Base-by-base conservation (phyloP, 2,888 invertebrate species). In the Cacoxenus indagator region DNA sequence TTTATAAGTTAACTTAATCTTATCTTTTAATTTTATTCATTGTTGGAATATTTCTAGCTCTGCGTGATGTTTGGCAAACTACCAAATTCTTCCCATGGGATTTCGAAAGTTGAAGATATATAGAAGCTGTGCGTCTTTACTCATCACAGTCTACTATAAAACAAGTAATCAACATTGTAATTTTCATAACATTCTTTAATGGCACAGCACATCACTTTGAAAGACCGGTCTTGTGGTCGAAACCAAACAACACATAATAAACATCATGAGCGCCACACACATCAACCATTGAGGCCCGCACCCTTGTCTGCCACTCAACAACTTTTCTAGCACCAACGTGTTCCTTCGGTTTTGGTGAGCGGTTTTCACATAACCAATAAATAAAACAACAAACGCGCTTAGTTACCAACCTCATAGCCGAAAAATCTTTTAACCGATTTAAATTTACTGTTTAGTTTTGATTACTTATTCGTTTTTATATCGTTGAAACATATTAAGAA, bases 201-300 rank as follows among this genome's bases (percentile, higher is more conserved):
- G 27, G 55, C 26, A 55, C 24, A 55, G 9, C 29, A 62, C 24
- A 8, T 57, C 14, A 62, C 9, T 37, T 31, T 17, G 22, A 62
- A 62, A 62, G 24, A 62, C 61, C 61, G 61, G 61, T 62, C 61
- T 62, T 62, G 61, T 62, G 61, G 37, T 62, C 61, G 61, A 62
- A 62, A 62, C 61, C 61, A 62, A 62, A 62, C 61, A 62, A 62
- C 6, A 19, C 43, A 22, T 9, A 62, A 62, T 43, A 62, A 31
- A 31, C 61, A 43, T 43, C 61, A 43, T 43, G 17, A 48, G 19
- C 8, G 31, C 9, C 48, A 5, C 19, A 17, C 48, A 48, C 51
- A n/a, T 51, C 48, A 48, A n/a, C 19, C 51, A 51, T 22, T 51
- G 19, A 51, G 9, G 19, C 22, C 9, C 51, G 22, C 51, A 17